Evolutionary conservation across 1,140 invertebrate species (phyloP), one percentile per base, ranked within the genome.

Genomic region (Drosophila burlai): DNA sequence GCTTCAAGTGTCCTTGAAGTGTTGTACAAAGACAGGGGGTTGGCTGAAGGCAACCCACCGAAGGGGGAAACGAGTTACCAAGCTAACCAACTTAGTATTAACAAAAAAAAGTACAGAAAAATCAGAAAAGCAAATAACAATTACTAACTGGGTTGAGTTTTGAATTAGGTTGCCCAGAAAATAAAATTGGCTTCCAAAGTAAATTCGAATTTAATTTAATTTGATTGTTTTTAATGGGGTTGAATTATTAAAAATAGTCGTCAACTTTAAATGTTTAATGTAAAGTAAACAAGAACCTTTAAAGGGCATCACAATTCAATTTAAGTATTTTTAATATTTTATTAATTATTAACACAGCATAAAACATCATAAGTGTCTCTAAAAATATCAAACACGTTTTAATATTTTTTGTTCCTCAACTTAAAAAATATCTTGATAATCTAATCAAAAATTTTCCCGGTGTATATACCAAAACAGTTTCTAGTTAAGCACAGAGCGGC

Each of bases 1-100:
- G 77, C 82, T 69, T 81, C 49, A 54, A 61, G 71, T 83, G 81
- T 76, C 81, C 81, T 83, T 83, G 76, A 79, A 54, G 50, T n/a
- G 58, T 34, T 40, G 36, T 43, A 76, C 45, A 38, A 47, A 45
- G 36, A 29, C n/a, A 4, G 7, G 16, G 65, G 52, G 47, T 7
- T 43, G 26, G 2, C 1, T 5, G 18, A 36, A 36, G 24, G 34
- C 18, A 40, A n/a, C 29, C 9, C 16, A 10, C 21, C 21, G 21
- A 50, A 31, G 9, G 64, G 18, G 21, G 46, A 8, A 4, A 3
- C 13, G 13, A 38, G 29, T 38, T 38, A 26, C 29, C 7, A 21
- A 54, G 50, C 18, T 24, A 76, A 79, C 45, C 54, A 59, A 59
- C 34, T 57, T 16, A 40, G 42, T 55, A 58, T n/a, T 36, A 52